These are phyloP conservation scores for Clusia tigrina DNA, from an alignment of 2,888 invertebrate species.

Conservation along the genomic window DNA sequence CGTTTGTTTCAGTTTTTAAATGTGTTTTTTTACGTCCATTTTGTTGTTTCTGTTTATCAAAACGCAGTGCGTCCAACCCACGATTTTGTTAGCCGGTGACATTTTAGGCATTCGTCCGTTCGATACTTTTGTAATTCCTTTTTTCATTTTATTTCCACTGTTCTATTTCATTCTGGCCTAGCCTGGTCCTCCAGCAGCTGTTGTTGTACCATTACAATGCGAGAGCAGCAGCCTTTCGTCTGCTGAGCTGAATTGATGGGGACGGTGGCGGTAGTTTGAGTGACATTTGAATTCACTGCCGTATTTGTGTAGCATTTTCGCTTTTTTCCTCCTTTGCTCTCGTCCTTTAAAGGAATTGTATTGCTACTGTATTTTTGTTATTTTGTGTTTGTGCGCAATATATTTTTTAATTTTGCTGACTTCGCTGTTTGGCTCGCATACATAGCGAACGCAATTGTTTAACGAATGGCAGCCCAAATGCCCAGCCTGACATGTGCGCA, in stretches of 20 bases:
- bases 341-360: no score
- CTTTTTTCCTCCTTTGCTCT: not conserved
- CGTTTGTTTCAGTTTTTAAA: not conserved
- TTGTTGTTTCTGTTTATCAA: not conserved
- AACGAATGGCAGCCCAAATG: not conserved
- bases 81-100: slow-evolving; percentile 40
- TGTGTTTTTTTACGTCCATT: not conserved
- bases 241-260: no score
- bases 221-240: no score
- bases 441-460: slow-evolving; percentile 6
- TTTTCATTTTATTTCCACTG: not conserved
- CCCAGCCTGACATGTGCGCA: not conserved
- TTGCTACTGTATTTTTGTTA: slow-evolving; percentile 12
- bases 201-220: not conserved
- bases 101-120: slow-evolving; percentile 46
- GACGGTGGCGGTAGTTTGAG: slow-evolving; percentile 33
- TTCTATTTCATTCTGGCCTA: not conserved
- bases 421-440: slow-evolving; percentile 41
- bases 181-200: not conserved
- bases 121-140: slow-evolving; percentile 11
- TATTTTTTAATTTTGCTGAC: slow-evolving; percentile 58
- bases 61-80: not conserved
- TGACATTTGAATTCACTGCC: slow-evolving; percentile 50
- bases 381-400: slow-evolving; percentile 38
- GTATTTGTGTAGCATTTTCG: slow-evolving; percentile 35